A percentile compares a stretch with the other conserved stretches of the same genome.
Conservation (phyloP, 2,113 vertebrate genomes). For the Pavo muticus region DNA sequence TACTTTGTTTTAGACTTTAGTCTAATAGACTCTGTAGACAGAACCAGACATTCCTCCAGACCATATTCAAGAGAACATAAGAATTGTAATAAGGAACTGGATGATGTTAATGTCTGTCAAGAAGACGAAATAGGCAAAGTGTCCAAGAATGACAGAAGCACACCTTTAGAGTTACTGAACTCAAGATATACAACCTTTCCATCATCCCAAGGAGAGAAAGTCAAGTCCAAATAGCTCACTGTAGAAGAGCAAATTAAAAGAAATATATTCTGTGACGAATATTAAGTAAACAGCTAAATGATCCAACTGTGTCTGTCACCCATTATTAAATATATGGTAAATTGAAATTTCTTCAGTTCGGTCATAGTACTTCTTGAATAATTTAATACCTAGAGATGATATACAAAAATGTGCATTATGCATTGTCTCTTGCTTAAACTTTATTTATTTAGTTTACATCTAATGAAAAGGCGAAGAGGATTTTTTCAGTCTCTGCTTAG, state of each 20-base stretch:
- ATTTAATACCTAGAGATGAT: constrained; percentile 10
- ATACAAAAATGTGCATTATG: background rate
- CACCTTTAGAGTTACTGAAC: background rate
- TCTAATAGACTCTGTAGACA: constrained; percentile 25
- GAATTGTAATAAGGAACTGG: constrained; percentile 23
- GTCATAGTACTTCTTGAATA: constrained; percentile 14
- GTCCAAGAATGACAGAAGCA: background rate
- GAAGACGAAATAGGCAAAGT: background rate
- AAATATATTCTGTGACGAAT: constrained; percentile 81
- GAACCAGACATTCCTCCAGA: constrained; percentile 42
- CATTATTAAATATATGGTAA: background rate
- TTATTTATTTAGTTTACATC: constrained; percentile 44
- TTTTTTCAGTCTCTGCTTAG: background rate
- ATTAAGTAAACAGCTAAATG: constrained; percentile 8
- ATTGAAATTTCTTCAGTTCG: background rate
- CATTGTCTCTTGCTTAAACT: background rate
- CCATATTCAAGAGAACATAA: constrained; percentile 28
- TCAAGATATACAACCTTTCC: background rate
- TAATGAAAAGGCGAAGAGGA: constrained; percentile 75
- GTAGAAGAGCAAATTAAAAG: constrained; percentile 70
- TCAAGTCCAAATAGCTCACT: constrained; percentile 25
- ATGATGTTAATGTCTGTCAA: constrained; percentile 14
- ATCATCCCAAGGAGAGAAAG: background rate
- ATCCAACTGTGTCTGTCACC: background rate
- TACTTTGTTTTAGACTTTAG: background rate